These are phyloP conservation scores for Spilogale gracilis DNA, from an alignment of 2,113 vertebrate genomes.

Conservation along the genomic window DNA sequence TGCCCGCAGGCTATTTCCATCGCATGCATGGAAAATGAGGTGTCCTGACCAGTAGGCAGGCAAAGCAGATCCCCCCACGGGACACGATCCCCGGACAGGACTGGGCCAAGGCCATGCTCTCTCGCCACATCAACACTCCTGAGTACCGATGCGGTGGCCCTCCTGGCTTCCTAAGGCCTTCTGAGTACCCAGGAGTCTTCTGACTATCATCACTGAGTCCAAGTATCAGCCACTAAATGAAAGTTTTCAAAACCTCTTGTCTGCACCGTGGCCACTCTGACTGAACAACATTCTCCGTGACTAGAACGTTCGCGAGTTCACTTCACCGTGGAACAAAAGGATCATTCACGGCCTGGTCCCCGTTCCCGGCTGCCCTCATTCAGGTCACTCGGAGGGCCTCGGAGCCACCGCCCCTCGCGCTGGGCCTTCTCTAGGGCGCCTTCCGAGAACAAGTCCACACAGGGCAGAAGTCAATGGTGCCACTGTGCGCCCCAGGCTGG, in stretches of 20 bases:
- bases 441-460: constrained; percentile 20
- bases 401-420: not conserved
- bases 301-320: not conserved
- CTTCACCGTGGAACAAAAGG: constrained; percentile 55
- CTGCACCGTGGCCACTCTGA: not conserved
- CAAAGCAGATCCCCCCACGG: too few relatives aligned
- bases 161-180: not conserved
- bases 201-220: not conserved
- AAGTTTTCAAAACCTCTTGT: constrained; percentile 33
- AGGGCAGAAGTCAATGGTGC: not conserved
- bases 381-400: constrained; percentile 22
- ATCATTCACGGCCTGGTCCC: constrained; percentile 39
- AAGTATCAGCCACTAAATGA: not conserved
- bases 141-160: not conserved
- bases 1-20: not conserved
- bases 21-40: not conserved
- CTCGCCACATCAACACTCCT: rapidly evolving
- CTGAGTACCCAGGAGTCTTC: not conserved
- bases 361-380: constrained; percentile 27
- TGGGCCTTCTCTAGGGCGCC: not conserved
- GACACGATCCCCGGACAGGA: not conserved
- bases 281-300: constrained; percentile 21
- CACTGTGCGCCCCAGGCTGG: not conserved
- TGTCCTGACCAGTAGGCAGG: not conserved
- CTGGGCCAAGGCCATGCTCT: not conserved